Percentiles rank a stretch among this genome's conserved stretches.
Conservation (phyloP, 2,113 vertebrate species). For the Myrmecophaga tridactyla region DNA sequence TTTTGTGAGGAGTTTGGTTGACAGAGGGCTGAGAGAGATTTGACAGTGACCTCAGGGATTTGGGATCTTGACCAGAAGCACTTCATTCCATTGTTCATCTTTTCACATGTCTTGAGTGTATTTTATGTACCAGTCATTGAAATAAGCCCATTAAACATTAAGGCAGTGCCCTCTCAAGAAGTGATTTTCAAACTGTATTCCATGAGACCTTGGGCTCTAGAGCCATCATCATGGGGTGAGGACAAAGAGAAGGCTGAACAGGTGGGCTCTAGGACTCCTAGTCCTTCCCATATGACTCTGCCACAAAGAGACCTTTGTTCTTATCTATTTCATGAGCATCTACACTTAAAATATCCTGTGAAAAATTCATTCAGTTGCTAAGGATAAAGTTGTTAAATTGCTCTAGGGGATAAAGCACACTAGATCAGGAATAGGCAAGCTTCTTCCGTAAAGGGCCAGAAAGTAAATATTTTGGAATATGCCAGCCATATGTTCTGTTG, state of each 20-base stretch:
- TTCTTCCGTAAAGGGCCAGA: background rate
- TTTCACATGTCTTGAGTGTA: background rate
- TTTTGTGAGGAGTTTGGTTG: background rate
- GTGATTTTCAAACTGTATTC: background rate
- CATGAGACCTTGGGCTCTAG: background rate
- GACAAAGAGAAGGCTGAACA: background rate
- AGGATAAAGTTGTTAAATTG: background rate
- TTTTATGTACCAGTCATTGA: background rate
- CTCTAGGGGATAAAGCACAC: background rate
- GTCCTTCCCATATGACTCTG: too few relatives aligned
- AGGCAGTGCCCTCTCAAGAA: background rate
- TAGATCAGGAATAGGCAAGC: background rate
- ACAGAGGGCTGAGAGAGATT: background rate
- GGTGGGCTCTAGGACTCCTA: background rate
- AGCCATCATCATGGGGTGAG: background rate
- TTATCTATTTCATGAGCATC: background rate
- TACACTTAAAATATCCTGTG: constrained; percentile 15
- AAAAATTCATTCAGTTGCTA: background rate
- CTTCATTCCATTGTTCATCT: background rate
- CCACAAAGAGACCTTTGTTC: background rate
- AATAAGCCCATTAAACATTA: background rate
- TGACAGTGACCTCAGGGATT: background rate
- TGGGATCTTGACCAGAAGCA: background rate
- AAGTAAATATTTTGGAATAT: background rate
- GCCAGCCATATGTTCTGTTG: background rate